Evolutionary conservation across 2,113 vertebrate genomes (phyloP).

Genomic region (Ranitomeya imitator): DNA sequence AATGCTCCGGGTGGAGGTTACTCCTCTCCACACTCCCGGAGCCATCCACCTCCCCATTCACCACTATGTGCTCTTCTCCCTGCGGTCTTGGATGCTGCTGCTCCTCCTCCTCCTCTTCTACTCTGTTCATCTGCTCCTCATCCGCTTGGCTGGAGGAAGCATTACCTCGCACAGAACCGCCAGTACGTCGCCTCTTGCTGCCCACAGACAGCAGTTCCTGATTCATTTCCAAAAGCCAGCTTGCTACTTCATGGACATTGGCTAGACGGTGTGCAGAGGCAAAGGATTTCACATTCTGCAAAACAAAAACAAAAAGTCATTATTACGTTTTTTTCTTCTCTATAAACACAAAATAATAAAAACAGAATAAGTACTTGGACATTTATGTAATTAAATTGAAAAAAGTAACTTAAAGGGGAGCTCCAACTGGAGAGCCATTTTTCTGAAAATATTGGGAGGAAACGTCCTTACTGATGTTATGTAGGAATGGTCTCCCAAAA

Average conservation of each 20-base stretch:
- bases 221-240: constrained; percentile 99
- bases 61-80: constrained; percentile 74
- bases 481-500: background rate
- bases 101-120: constrained; percentile 86
- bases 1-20: constrained; percentile 70
- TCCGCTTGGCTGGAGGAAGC: constrained; percentile 88
- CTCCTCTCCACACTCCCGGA: constrained; percentile 68
- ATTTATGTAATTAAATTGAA: background rate
- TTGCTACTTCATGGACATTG: constrained; percentile 99
- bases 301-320: constrained; percentile 23
- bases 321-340: background rate
- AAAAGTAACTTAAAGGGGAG: background rate
- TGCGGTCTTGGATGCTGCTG: constrained; percentile 74
- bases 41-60: constrained; percentile 75
- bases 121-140: constrained; percentile 89
- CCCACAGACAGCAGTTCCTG: constrained; percentile 99
- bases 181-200: constrained; percentile 93
- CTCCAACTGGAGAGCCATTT: background rate
- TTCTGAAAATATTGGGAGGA: background rate
- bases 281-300: constrained; percentile 96
- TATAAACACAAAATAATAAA: background rate
- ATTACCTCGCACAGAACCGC: constrained; percentile 90
- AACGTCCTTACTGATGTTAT: background rate
- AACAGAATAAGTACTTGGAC: background rate
- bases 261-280: constrained; percentile 98